These are phyloP conservation scores for Bellardia bayeri DNA, from an alignment of 2,888 invertebrate species.

Conservation along the genomic window DNA sequence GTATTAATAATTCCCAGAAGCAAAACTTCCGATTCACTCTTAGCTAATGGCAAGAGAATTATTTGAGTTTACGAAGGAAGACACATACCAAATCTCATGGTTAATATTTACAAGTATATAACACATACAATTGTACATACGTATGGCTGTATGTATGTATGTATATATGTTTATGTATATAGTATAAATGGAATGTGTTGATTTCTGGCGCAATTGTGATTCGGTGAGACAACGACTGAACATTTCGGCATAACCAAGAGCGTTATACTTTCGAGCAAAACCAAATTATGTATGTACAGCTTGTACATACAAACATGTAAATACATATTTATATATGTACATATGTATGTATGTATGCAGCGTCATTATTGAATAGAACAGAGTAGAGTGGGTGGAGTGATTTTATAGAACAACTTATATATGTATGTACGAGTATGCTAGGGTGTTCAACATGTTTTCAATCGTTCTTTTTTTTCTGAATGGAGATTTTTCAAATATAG, in stretches of 20 bases:
- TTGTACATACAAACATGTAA: not conserved
- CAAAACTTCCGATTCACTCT: slow-evolving; percentile 68
- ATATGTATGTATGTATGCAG: slow-evolving; percentile 12
- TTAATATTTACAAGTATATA: slow-evolving; percentile 2
- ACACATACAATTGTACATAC: not conserved
- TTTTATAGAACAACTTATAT: slow-evolving; percentile 36
- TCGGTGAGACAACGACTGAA: slow-evolving; percentile 64
- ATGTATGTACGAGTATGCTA: not conserved
- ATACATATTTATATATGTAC: not conserved
- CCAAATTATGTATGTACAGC: slow-evolving; percentile 42
- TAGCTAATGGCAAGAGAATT: slow-evolving; percentile 59
- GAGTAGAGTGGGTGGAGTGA: slow-evolving; percentile 70
- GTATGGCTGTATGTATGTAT: slow-evolving; percentile 1
- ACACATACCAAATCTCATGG: slow-evolving; percentile 30
- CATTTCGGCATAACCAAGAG: slow-evolving; percentile 67
- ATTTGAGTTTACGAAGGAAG: slow-evolving; percentile 4
- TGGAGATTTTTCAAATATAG: too few species aligned
- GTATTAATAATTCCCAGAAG: slow-evolving; percentile 69
- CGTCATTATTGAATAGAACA: slow-evolving; percentile 36
- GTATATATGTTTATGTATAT: not conserved
- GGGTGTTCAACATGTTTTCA: too few species aligned
- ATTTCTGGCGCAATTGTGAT: slow-evolving; percentile 58
- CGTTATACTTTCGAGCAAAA: slow-evolving; percentile 57
- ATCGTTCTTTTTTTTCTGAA: too few species aligned
- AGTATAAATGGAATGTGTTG: slow-evolving; percentile 25